Conservation (phyloP, 2,797 vertebrate species). For the Brachyalestes nurse region DNA sequence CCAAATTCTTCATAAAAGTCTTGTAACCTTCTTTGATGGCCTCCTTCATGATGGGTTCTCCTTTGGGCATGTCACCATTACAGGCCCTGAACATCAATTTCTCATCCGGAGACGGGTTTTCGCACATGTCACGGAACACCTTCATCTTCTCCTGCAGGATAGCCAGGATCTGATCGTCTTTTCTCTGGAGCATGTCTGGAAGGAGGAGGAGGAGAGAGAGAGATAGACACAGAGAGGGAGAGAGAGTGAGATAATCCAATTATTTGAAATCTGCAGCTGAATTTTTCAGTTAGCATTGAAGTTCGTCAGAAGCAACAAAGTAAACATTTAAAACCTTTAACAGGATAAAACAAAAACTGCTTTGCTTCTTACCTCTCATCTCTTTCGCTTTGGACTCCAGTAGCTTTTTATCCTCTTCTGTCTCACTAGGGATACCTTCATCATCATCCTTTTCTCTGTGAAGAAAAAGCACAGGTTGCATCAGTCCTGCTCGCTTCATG, state of each 20-base stretch:
- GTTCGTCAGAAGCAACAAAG: not conserved
- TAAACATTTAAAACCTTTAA: not conserved
- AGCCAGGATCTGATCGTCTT: constrained; percentile 90
- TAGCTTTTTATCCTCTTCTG: constrained; percentile 91
- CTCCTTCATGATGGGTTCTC: constrained; percentile 88
- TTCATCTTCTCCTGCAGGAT: constrained; percentile 92
- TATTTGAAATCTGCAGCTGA: not conserved
- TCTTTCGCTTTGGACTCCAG: constrained; percentile 89
- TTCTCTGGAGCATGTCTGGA: constrained; percentile 90
- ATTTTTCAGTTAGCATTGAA: not conserved
- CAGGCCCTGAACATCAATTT: constrained; percentile 86
- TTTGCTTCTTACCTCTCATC: constrained; percentile 84
- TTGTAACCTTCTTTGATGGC: constrained; percentile 90
- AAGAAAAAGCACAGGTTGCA: not conserved
- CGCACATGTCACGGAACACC: constrained; percentile 91
- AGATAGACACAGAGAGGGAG: not conserved
- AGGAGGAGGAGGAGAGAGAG: not conserved
- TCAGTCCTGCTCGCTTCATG: not conserved
- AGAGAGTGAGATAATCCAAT: not conserved
- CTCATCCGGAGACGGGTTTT: constrained; percentile 73
- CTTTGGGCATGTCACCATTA: constrained; percentile 84
- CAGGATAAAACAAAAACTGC: not conserved
- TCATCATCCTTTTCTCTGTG: constrained; percentile 94
- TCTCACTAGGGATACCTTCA: constrained; percentile 96
- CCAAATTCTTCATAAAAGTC: not conserved